phyloP scores from a whole-genome alignment of 2,888 invertebrate genomes.

The Sipha maydis region DNA sequence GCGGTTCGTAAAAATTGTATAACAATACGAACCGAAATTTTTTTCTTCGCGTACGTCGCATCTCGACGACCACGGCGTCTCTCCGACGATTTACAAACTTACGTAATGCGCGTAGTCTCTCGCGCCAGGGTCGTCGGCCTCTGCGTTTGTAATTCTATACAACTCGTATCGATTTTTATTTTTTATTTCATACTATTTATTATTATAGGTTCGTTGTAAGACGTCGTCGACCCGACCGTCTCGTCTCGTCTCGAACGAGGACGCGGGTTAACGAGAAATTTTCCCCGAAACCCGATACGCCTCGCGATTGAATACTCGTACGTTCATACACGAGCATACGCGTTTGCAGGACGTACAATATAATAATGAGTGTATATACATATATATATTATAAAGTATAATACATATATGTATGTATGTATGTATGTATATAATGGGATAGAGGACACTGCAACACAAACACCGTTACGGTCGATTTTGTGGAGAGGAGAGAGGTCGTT shows the following conservation, averaged over 20 bases:
- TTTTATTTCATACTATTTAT: not conserved
- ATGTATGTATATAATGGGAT: conserved; percentile 7
- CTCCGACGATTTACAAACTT: not conserved
- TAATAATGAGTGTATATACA: not conserved
- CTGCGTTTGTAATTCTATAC: conserved; percentile 17
- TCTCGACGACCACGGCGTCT: not conserved
- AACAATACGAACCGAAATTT: not conserved
- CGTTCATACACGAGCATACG: not conserved
- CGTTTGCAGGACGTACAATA: no score
- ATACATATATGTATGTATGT: not conserved
- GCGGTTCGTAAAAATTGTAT: not conserved
- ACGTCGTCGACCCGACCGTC: not conserved
- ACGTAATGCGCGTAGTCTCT: conserved; percentile 7
- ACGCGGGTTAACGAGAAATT: not conserved
- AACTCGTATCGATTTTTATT: conserved; percentile 7
- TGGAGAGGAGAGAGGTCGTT: conserved; percentile 60
- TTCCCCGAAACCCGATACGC: conserved; percentile 1
- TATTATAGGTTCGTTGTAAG: not conserved
- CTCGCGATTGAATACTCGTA: not conserved
- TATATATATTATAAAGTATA: not conserved
- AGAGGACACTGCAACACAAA: conserved; percentile 46
- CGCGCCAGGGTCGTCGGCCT: conserved; percentile 44
- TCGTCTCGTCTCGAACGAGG: not conserved
- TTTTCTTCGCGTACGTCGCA: not conserved
- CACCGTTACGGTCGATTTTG: conserved; percentile 62